These are phyloP conservation scores for Chironomus tepperi DNA, from an alignment of 1,140 invertebrate species.

Conservation along the genomic window DNA sequence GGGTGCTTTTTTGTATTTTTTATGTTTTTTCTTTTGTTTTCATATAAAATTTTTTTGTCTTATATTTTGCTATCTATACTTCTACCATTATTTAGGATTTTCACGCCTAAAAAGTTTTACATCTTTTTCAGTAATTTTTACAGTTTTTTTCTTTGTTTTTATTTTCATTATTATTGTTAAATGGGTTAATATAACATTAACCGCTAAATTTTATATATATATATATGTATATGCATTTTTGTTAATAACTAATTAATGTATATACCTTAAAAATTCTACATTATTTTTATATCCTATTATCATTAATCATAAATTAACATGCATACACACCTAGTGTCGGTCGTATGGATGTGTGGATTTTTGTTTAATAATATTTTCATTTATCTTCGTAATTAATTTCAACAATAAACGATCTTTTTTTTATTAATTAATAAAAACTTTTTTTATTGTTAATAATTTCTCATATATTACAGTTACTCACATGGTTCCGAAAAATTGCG, in stretches of 20 bases:
- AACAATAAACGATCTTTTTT: not conserved
- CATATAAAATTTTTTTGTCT: not conserved
- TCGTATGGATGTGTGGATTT: not conserved
- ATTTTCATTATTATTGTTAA: not conserved
- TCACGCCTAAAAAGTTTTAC: constrained; percentile 12
- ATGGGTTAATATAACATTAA: not conserved
- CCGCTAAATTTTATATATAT: not conserved
- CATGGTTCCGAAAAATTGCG: not conserved
- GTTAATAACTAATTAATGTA: not conserved
- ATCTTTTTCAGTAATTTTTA: not conserved
- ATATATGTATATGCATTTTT: too few relatives aligned
- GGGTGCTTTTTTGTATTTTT: too few relatives aligned
- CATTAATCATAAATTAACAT: not conserved
- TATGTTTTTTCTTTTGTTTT: not conserved
- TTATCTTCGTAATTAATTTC: too few relatives aligned
- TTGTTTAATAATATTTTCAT: not conserved
- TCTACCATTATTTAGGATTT: constrained; percentile 14
- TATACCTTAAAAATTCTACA: not conserved
- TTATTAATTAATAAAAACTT: not conserved
- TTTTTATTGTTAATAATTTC: not conserved
- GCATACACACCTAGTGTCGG: too few relatives aligned
- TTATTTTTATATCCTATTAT: not conserved
- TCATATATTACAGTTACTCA: not conserved
- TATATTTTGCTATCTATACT: constrained; percentile 3
- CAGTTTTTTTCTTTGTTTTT: not conserved